Conservation (phyloP, 2,113 vertebrate species). For the Corydoras maculifer region DNA sequence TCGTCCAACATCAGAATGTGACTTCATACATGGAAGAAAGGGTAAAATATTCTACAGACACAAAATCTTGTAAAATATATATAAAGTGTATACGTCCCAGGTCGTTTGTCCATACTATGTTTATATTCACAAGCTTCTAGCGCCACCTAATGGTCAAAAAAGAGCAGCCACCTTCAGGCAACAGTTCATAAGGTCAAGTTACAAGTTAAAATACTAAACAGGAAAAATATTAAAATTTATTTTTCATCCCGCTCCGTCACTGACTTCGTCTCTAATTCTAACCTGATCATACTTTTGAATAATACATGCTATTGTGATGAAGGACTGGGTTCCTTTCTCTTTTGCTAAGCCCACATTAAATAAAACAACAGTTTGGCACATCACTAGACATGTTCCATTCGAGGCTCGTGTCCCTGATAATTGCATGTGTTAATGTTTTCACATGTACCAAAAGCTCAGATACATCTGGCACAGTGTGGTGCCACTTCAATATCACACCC, state of each 20-base stretch:
- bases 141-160: constrained; percentile 7
- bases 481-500: constrained; percentile 14
- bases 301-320: no score
- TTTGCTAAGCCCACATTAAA: not conserved
- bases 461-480: constrained; percentile 3
- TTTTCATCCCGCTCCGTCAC: no score
- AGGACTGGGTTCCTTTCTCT: no score
- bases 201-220: not conserved
- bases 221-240: not conserved
- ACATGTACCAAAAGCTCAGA: constrained; percentile 10
- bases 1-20: no score
- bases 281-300: no score
- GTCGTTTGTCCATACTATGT: no score
- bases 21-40: no score
- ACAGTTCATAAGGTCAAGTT: not conserved
- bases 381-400: not conserved
- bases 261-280: no score
- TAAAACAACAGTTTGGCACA: not conserved
- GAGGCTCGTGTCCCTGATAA: not conserved
- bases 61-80: not conserved
- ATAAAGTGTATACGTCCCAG: no score
- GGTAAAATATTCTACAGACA: not conserved
- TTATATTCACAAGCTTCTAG: not conserved
- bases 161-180: no score
- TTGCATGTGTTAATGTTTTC: constrained; percentile 1